Evolutionary conservation across 1,140 invertebrate species (phyloP).

Genomic region (Apis florea): DNA sequence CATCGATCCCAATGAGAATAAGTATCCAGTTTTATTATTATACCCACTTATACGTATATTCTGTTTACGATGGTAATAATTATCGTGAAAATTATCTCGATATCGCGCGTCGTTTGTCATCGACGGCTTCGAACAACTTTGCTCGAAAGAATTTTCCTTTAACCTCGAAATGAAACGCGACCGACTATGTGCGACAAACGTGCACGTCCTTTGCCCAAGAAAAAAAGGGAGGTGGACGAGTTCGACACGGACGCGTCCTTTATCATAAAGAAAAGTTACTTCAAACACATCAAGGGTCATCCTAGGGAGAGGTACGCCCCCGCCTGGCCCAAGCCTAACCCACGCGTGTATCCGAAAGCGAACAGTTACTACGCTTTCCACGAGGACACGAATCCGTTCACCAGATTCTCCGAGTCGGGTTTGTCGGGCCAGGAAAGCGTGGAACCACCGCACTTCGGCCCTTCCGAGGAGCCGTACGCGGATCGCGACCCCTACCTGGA

Average conservation of each 20-base stretch:
- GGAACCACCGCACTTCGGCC: conserved; percentile 35
- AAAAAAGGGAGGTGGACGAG: not conserved
- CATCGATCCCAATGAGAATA: conserved; percentile 99
- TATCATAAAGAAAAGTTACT: conserved; percentile 40
- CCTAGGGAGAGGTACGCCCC: not conserved
- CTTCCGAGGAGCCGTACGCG: conserved; percentile 33
- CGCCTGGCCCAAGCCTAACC: conserved; percentile 27
- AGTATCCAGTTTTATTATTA: conserved; percentile 88
- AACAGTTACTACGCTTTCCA: conserved; percentile 75
- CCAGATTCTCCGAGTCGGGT: conserved; percentile 9
- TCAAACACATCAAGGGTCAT: conserved; percentile 52
- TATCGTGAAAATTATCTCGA: too few relatives aligned
- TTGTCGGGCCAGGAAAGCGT: conserved; percentile 13
- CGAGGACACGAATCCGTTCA: conserved; percentile 74
- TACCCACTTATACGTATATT: too few relatives aligned
- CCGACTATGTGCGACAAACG: conserved; percentile 46
- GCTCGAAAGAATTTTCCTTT: not conserved
- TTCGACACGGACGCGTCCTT: conserved; percentile 38
- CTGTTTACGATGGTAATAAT: too few relatives aligned
- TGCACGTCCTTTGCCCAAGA: not conserved
- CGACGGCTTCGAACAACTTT: not conserved
- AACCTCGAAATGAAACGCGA: conserved; percentile 23
- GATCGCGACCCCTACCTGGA: conserved; percentile 65
- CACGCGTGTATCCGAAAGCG: conserved; percentile 67
- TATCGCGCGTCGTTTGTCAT: conserved; percentile 13